Evolutionary conservation across 2,888 invertebrate species (phyloP), one percentile per base, ranked within the genome.

Genomic region (Drosophila mercatorum): DNA sequence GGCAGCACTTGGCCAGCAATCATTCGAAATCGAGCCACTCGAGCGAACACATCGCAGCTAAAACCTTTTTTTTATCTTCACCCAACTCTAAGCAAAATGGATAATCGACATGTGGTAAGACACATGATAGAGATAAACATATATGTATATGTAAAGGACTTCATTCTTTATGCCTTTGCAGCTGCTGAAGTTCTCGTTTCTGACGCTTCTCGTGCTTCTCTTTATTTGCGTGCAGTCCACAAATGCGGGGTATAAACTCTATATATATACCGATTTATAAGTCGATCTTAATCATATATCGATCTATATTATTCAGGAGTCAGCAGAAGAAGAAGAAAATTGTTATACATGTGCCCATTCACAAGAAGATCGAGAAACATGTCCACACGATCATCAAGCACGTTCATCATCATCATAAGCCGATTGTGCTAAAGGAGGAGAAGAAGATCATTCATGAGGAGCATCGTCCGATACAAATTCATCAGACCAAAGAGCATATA

Each of bases 331-430:
- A 92, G 64, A 93, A 92, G 64, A 93, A 93, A 77, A 91, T 93
- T 62, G 74, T 91, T 11, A 92, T 93, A 47, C 93, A 93, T 79
- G 91, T 93, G 53, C 93, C 93, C 44, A 80, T 93, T 14, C 90
- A 93, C 51, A 92, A 92, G 51, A 92, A 92, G 75, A 89, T 93
- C 47, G 93, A 93, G 72, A 93, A 93, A 69, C 93, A 93, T 78
- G 91, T 92, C 0, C 93, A 93, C 49, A 93, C 93, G 2, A 82
- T 93, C 26, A 84, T 92, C 3, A 93, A 93, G 68, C 92, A 93
- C 65, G 88, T 93, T 22, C 93, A 93, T 77, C 93, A 93, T 76
- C 93, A 93, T 80, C 93, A 93, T 74, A 93, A 93, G 80, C 93
- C 93, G 40, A 90, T 92, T 68, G 89, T 93, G 17, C 83, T 92